Evolutionary conservation across 1,140 invertebrate genomes (phyloP).

Genomic region (Amyelois transitella): DNA sequence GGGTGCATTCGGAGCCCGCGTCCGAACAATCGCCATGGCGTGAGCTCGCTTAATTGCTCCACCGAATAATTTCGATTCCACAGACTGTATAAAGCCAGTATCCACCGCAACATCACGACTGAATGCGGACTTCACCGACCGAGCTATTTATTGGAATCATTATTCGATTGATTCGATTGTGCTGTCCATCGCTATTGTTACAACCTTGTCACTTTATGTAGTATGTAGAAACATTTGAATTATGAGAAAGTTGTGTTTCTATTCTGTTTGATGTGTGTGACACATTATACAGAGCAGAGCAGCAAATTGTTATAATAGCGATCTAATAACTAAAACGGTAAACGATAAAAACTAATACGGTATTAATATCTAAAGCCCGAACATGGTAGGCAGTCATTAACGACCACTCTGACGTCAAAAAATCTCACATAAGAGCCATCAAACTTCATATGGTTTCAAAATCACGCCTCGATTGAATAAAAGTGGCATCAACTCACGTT

Average conservation of each 20-base stretch:
- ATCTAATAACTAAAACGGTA: background rate
- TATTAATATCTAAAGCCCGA: background rate
- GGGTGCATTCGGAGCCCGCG: slow-evolving; percentile 34
- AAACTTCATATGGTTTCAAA: background rate
- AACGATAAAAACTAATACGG: too few species aligned
- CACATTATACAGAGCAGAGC: background rate
- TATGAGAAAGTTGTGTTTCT: background rate
- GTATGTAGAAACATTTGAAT: background rate
- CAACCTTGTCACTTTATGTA: background rate
- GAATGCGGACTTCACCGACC: background rate
- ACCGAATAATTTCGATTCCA: slow-evolving; percentile 38
- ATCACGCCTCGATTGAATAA: background rate
- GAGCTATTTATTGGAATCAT: background rate
- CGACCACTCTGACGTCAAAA: background rate
- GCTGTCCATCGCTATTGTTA: background rate
- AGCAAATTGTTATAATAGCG: background rate
- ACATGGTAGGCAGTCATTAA: background rate
- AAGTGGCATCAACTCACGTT: slow-evolving; percentile 1
- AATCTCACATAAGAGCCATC: background rate
- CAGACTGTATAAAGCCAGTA: slow-evolving; percentile 10
- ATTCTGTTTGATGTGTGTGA: background rate
- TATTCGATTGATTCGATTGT: background rate
- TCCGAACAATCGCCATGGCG: slow-evolving; percentile 43
- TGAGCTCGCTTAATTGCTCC: slow-evolving; percentile 53
- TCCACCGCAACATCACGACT: background rate